phyloP scores from a whole-genome alignment of 2,797 vertebrate species.

The Alosa sapidissima region DNA sequence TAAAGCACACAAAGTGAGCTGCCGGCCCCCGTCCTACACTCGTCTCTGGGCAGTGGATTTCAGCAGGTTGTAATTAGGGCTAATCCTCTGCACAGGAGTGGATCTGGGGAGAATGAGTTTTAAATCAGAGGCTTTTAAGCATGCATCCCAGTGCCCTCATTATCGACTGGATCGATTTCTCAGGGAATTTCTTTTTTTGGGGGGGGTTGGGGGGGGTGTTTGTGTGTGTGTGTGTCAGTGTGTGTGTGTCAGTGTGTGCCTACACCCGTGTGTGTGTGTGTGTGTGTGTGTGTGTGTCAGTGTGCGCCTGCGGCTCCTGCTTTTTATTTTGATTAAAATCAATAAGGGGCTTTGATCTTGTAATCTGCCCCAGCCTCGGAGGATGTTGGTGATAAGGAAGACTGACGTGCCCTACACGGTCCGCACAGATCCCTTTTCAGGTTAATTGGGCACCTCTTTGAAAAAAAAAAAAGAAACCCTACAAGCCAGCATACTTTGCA shows the following conservation, averaged over 20 bases:
- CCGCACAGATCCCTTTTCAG: not conserved
- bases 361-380: constrained; percentile 56
- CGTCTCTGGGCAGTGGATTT: not conserved
- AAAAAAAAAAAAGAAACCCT: not conserved
- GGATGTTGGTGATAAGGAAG: constrained; percentile 47
- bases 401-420: constrained; percentile 42
- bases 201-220: constrained; percentile 15
- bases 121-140: constrained; percentile 37
- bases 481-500: not conserved
- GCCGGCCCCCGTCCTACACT: not conserved
- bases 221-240: not conserved
- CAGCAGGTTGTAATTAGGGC: constrained; percentile 17
- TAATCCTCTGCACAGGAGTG: constrained; percentile 43
- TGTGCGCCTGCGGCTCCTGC: constrained; percentile 37
- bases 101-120: constrained; percentile 38
- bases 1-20: not conserved
- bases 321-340: constrained; percentile 64
- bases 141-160: constrained; percentile 50
- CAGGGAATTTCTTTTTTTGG: constrained; percentile 50
- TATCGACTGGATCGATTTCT: constrained; percentile 49
- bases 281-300: not conserved
- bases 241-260: not conserved
- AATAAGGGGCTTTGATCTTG: constrained; percentile 63
- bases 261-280: constrained; percentile 26
- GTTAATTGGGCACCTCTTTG: not conserved